Conservation (phyloP, 2,797 vertebrate species). For the Silurus aristotelis region DNA sequence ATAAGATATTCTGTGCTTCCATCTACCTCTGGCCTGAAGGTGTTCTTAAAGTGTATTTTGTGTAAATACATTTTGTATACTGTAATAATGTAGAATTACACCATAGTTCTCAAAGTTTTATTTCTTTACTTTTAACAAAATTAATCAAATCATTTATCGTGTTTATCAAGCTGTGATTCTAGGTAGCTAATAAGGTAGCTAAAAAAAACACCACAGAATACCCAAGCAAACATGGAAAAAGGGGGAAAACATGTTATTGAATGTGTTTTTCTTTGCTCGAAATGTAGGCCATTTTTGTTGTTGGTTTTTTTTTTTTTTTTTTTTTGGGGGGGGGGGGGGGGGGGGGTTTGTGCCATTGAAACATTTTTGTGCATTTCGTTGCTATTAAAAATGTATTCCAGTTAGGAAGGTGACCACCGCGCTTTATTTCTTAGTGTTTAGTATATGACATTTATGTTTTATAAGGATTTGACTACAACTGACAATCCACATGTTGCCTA, state of each 20-base stretch:
- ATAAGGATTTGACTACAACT: background rate
- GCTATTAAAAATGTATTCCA: background rate
- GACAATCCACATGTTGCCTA: background rate
- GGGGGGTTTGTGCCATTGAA: background rate
- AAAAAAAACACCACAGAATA: conserved; percentile 20
- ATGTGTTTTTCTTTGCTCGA: background rate
- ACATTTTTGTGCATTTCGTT: conserved; percentile 1
- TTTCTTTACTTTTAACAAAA: background rate
- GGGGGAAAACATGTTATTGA: too few relatives aligned
- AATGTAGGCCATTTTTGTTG: background rate
- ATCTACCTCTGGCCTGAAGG: background rate
- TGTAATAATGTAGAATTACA: background rate
- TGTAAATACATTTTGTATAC: background rate
- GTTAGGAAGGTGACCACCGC: background rate
- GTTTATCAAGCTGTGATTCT: background rate
- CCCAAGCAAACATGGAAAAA: background rate
- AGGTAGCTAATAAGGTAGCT: background rate
- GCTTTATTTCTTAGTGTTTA: background rate
- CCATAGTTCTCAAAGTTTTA: background rate
- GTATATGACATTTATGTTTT: background rate
- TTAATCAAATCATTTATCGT: background rate
- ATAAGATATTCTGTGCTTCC: background rate
- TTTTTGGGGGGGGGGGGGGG: too few relatives aligned
- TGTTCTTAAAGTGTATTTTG: background rate
- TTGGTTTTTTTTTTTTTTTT: too few relatives aligned